A percentile compares a stretch with the other conserved stretches of the same genome.
Evolutionary conservation across 2,113 vertebrate species (phyloP).

Genomic region (Podarcis raffonei): DNA sequence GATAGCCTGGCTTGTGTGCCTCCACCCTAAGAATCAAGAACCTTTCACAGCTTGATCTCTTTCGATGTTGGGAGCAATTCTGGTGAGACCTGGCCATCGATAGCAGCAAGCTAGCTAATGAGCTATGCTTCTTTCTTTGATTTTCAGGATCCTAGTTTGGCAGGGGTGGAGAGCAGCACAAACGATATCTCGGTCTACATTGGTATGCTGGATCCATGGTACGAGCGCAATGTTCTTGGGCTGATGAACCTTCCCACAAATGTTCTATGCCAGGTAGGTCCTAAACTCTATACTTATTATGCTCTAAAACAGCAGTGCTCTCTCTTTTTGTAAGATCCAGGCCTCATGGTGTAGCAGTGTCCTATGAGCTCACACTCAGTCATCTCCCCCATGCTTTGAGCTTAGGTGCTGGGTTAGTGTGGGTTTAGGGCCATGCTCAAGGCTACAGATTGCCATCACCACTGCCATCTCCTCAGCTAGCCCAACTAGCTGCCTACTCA

Average conservation of each 20-base stretch:
- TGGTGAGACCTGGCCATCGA: not conserved
- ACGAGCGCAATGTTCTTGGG: slow-evolving; percentile 90
- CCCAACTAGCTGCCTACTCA: too few relatives aligned
- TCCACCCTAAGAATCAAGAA: not conserved
- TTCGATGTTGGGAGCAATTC: not conserved
- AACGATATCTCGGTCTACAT: slow-evolving; percentile 93
- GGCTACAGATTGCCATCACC: too few relatives aligned
- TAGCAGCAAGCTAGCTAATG: not conserved
- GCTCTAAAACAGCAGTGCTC: not conserved
- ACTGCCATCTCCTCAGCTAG: too few relatives aligned
- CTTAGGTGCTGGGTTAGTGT: too few relatives aligned
- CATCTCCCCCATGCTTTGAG: not conserved
- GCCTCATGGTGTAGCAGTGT: not conserved
- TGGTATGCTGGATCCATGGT: slow-evolving; percentile 97
- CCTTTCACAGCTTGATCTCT: not conserved
- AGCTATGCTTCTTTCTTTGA: slow-evolving; percentile 13
- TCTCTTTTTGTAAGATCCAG: not conserved
- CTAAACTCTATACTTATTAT: too few relatives aligned
- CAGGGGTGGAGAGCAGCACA: slow-evolving; percentile 81
- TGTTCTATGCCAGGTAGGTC: slow-evolving; percentile 89
- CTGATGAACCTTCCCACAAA: slow-evolving; percentile 87
- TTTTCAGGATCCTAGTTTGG: slow-evolving; percentile 51
- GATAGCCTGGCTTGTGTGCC: not conserved
- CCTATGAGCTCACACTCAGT: not conserved
- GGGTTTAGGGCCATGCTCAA: too few relatives aligned